Percentiles rank a stretch among this genome's conserved stretches.
These are phyloP conservation scores for Holothuria leucospilota DNA, from an alignment of 53 echinoderm and acorn worm species.

Conservation along the genomic window DNA sequence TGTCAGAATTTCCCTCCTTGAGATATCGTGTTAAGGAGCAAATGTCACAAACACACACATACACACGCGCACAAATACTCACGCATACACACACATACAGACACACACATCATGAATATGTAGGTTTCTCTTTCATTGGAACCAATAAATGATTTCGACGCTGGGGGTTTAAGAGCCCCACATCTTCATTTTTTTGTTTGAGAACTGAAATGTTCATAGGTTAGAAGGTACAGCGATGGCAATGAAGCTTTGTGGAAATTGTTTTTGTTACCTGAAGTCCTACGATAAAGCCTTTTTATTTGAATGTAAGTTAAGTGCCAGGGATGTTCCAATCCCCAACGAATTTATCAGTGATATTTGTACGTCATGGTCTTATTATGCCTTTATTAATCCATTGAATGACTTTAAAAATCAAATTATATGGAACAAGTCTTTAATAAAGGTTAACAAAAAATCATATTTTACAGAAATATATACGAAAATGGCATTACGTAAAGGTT, in stretches of 20 bases:
- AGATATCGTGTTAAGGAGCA: too few relatives aligned
- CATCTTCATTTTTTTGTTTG: neutral
- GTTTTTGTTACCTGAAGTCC: neutral
- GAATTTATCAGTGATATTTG: constrained; percentile 18
- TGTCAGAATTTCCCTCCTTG: too few relatives aligned
- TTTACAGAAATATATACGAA: neutral
- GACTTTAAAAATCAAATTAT: neutral
- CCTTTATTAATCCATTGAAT: too few relatives aligned
- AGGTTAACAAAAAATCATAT: neutral
- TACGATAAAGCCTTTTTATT: neutral
- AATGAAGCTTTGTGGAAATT: neutral
- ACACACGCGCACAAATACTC: too few relatives aligned
- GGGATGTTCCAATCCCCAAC: neutral
- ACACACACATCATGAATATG: too few relatives aligned
- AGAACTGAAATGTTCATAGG: neutral
- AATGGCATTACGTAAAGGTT: neutral
- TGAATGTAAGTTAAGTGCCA: neutral
- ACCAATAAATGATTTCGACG: too few relatives aligned
- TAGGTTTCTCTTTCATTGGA: too few relatives aligned
- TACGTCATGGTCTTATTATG: neutral
- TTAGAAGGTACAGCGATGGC: neutral
- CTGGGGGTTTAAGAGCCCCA: neutral
- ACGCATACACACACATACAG: too few relatives aligned
- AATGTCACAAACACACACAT: too few relatives aligned
- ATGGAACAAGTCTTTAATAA: neutral